Conservation (phyloP, 2,888 invertebrate genomes). For the Idaea biselata region DNA sequence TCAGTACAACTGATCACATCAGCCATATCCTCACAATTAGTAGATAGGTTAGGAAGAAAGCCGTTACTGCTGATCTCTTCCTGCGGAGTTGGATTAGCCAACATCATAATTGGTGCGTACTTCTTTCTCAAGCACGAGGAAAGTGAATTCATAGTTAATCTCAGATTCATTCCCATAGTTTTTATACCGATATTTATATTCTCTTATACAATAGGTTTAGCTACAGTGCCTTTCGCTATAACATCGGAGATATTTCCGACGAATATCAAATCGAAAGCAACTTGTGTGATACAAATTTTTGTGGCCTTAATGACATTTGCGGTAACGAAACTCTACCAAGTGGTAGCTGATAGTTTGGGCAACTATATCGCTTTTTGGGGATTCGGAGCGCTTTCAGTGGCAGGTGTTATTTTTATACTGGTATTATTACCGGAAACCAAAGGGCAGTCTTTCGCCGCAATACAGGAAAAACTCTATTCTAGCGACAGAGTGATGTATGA, state of each 20-base stretch:
- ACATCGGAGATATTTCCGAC: slow-evolving; percentile 84
- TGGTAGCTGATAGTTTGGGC: slow-evolving; percentile 74
- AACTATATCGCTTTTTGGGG: slow-evolving; percentile 79
- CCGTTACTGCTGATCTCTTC: slow-evolving; percentile 82
- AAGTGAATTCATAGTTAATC: slow-evolving; percentile 62
- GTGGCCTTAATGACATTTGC: slow-evolving; percentile 81
- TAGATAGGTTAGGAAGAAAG: slow-evolving; percentile 82
- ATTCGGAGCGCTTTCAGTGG: slow-evolving; percentile 71
- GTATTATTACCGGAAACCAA: slow-evolving; percentile 81
- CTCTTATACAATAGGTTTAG: slow-evolving; percentile 82
- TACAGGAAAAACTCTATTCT: slow-evolving; percentile 72
- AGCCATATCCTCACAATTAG: slow-evolving; percentile 77
- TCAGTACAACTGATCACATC: slow-evolving; percentile 78
- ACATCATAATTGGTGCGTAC: slow-evolving; percentile 77
- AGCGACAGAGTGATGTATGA: slow-evolving; percentile 61
- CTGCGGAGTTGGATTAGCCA: slow-evolving; percentile 74
- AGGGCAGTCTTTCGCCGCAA: slow-evolving; percentile 81
- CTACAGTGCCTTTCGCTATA: slow-evolving; percentile 83
- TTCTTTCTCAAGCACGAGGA: slow-evolving; percentile 76
- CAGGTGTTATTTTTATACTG: slow-evolving; percentile 77
- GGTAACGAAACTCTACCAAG: slow-evolving; percentile 80
- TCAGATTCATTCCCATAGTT: slow-evolving; percentile 80
- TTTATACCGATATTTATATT: slow-evolving; percentile 82
- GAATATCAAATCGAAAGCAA: slow-evolving; percentile 83
- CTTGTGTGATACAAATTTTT: slow-evolving; percentile 82